Conservation (phyloP, 1,140 invertebrate genomes). For the Tenebrio molitor region DNA sequence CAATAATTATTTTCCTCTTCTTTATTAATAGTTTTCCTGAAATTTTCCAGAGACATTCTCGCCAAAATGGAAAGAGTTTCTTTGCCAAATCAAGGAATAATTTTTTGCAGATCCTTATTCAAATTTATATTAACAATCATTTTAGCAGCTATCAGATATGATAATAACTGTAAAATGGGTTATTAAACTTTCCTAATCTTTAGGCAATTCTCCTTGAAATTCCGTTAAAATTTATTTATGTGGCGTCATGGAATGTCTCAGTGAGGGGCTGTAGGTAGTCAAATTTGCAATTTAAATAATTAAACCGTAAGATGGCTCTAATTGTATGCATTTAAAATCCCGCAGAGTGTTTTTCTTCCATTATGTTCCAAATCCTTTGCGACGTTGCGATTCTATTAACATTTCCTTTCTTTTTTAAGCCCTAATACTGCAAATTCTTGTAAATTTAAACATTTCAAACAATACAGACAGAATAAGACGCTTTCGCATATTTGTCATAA, state of each 20-base stretch:
- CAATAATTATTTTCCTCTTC: slow-evolving; percentile 19
- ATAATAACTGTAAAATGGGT: slow-evolving; percentile 29
- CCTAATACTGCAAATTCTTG: slow-evolving; percentile 42
- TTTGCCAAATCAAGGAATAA: not conserved
- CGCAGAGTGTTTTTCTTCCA: slow-evolving; percentile 51
- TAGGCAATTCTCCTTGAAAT: slow-evolving; percentile 41
- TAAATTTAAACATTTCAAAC: slow-evolving; percentile 43
- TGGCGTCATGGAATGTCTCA: slow-evolving; percentile 39
- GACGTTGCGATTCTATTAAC: slow-evolving; percentile 43
- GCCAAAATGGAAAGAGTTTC: not conserved
- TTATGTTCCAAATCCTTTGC: slow-evolving; percentile 47
- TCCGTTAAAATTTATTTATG: slow-evolving; percentile 46
- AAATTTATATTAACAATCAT: slow-evolving; percentile 24
- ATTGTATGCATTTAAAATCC: slow-evolving; percentile 53
- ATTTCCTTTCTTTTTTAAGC: slow-evolving; percentile 41
- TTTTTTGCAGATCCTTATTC: slow-evolving; percentile 16
- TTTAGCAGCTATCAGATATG: slow-evolving; percentile 19
- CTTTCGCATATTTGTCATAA: slow-evolving; percentile 35
- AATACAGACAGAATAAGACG: slow-evolving; percentile 26
- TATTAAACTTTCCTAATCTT: slow-evolving; percentile 47
- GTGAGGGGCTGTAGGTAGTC: slow-evolving; percentile 42
- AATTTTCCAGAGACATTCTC: not conserved
- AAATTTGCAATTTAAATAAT: slow-evolving; percentile 55
- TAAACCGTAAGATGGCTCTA: slow-evolving; percentile 49
- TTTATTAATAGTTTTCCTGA: slow-evolving; percentile 34